Conservation (phyloP, 2,888 invertebrate species). For the Ormyrus labotus region DNA sequence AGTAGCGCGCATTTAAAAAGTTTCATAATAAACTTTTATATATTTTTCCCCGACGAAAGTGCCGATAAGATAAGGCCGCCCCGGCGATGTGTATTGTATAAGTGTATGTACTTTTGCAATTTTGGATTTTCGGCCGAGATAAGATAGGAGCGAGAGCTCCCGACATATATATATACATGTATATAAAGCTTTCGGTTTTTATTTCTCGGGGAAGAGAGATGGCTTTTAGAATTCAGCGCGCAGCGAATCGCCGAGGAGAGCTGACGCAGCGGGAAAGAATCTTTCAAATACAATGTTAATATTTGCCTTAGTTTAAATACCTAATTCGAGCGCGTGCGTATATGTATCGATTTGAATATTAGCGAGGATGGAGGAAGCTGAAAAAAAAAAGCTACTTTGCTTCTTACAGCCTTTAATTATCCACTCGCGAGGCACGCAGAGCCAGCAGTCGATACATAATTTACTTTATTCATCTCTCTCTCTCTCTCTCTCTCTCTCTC, state of each 20-base stretch:
- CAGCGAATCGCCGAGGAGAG: no score
- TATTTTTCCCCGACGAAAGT: slow-evolving; percentile 28
- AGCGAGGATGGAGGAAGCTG: no score
- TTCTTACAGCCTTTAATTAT: neutral
- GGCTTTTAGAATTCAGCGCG: slow-evolving; percentile 1
- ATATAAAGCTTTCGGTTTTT: slow-evolving; percentile 9
- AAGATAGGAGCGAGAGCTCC: slow-evolving; percentile 6
- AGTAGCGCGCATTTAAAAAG: neutral
- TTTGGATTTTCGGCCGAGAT: slow-evolving; percentile 24
- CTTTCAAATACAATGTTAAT: no score
- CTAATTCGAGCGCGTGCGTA: no score
- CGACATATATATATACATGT: neutral
- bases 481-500: no score
- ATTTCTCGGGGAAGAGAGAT: slow-evolving; percentile 14
- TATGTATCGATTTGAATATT: no score
- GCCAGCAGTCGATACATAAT: no score
- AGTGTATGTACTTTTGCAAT: slow-evolving; percentile 4
- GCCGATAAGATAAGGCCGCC: neutral
- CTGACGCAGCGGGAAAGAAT: no score
- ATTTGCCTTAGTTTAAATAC: no score
- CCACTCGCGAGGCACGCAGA: neutral
- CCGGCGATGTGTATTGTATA: slow-evolving; percentile 14
- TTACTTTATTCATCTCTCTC: no score
- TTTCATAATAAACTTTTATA: slow-evolving; percentile 14
- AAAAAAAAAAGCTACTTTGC: no score